phyloP scores from a whole-genome alignment of 92 coral and sea anemone species.

The Micromussa lordhowensis region DNA sequence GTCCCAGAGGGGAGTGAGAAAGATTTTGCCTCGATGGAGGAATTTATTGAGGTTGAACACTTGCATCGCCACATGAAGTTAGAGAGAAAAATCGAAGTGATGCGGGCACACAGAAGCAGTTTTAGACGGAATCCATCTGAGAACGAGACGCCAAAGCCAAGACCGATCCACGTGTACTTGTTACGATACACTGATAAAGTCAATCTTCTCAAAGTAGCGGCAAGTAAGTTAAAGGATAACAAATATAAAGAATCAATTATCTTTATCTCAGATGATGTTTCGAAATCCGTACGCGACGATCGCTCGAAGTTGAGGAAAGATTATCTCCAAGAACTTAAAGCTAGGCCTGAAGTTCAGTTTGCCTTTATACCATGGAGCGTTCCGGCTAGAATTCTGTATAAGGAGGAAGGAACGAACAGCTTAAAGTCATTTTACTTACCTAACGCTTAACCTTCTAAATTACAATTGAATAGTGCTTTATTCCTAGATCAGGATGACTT shows the following conservation, averaged over 20 bases:
- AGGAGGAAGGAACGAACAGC: not conserved
- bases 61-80: slow-evolving; percentile 13
- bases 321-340: slow-evolving; percentile 16
- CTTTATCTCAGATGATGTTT: slow-evolving; percentile 13
- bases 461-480: slow-evolving; percentile 4
- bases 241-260: slow-evolving; percentile 25
- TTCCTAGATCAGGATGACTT: slow-evolving; percentile 5
- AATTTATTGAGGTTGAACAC: slow-evolving; percentile 10
- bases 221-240: slow-evolving; percentile 18
- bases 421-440: slow-evolving; percentile 12
- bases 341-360: not conserved
- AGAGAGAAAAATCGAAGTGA: slow-evolving; percentile 1
- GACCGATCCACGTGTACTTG: slow-evolving; percentile 11
- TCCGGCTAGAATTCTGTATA: slow-evolving; percentile 13
- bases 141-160: slow-evolving; percentile 19
- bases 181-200: not conserved
- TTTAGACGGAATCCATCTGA: slow-evolving; percentile 10
- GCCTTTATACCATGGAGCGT: slow-evolving; percentile 24
- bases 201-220: slow-evolving; percentile 8
- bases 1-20: not conserved
- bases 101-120: slow-evolving; percentile 6
- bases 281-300: slow-evolving; percentile 13
- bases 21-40: slow-evolving; percentile 9
- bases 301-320: slow-evolving; percentile 23
- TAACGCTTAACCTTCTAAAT: not conserved